phyloP scores from a whole-genome alignment of 2,113 vertebrate genomes.

The Menidia beryllina region DNA sequence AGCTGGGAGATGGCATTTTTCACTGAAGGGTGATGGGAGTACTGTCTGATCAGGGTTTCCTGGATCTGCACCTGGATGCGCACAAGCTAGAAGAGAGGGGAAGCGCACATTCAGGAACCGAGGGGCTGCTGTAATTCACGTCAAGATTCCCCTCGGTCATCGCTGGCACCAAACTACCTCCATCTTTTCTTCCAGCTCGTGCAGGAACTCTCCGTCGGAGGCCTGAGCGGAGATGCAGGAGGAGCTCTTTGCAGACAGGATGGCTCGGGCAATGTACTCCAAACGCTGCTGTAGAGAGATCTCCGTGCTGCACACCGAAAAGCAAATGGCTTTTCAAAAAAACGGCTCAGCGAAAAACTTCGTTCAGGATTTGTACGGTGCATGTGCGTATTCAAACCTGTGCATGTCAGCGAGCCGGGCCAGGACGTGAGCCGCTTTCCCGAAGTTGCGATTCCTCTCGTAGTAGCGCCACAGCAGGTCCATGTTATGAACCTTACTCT shows the following conservation, averaged over 20 bases:
- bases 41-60: slow-evolving; percentile 89
- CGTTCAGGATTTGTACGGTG: neutral
- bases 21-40: slow-evolving; percentile 92
- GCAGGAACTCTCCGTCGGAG: slow-evolving; percentile 95
- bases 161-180: slow-evolving; percentile 81
- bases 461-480: slow-evolving; percentile 97
- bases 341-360: neutral
- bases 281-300: slow-evolving; percentile 94
- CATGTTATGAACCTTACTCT: slow-evolving; percentile 96
- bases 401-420: slow-evolving; percentile 94
- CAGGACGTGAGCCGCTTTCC: slow-evolving; percentile 92
- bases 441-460: slow-evolving; percentile 94
- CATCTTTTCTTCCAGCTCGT: slow-evolving; percentile 98
- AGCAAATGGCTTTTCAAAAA: neutral
- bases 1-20: slow-evolving; percentile 91
- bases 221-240: slow-evolving; percentile 90
- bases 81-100: slow-evolving; percentile 84
- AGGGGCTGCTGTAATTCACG: neutral
- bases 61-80: slow-evolving; percentile 98
- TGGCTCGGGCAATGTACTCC: slow-evolving; percentile 95
- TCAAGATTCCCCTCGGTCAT: neutral
- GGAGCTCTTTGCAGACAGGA: slow-evolving; percentile 97
- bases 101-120: neutral
- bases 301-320: slow-evolving; percentile 86
- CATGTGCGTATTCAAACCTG: slow-evolving; percentile 85